Conservation (phyloP, 2,797 vertebrate genomes). For the Etheostoma nigrum region DNA sequence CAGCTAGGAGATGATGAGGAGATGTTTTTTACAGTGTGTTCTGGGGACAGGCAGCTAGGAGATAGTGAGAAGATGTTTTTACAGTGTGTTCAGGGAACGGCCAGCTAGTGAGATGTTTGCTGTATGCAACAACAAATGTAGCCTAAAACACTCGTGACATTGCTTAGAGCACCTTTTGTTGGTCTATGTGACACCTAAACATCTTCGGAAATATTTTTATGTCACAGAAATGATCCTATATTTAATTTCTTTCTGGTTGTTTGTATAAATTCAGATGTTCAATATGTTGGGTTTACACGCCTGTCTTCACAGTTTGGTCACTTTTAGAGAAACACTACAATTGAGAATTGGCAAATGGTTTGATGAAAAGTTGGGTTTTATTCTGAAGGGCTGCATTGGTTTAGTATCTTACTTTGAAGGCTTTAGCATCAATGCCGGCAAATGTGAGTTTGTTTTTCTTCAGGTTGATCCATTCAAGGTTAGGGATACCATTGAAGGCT, state of each 20-base stretch:
- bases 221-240: background rate
- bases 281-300: background rate
- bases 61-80: no score
- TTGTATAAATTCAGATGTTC: background rate
- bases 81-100: no score
- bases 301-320: background rate
- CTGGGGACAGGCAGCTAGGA: no score
- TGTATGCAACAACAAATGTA: no score
- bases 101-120: no score
- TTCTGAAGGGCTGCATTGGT: background rate
- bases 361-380: background rate
- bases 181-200: background rate
- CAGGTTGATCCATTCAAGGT: slow-evolving; percentile 96
- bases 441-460: slow-evolving; percentile 93
- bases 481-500: slow-evolving; percentile 94
- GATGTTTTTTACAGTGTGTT: no score
- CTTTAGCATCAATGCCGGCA: slow-evolving; percentile 78
- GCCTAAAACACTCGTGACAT: no score
- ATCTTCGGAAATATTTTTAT: background rate
- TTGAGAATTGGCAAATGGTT: background rate
- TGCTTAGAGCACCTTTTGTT: background rate
- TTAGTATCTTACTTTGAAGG: slow-evolving; percentile 68
- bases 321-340: background rate
- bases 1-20: no score
- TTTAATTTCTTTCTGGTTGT: background rate